Conservation (phyloP, 2,797 vertebrate species). For the Botia kubotai region DNA sequence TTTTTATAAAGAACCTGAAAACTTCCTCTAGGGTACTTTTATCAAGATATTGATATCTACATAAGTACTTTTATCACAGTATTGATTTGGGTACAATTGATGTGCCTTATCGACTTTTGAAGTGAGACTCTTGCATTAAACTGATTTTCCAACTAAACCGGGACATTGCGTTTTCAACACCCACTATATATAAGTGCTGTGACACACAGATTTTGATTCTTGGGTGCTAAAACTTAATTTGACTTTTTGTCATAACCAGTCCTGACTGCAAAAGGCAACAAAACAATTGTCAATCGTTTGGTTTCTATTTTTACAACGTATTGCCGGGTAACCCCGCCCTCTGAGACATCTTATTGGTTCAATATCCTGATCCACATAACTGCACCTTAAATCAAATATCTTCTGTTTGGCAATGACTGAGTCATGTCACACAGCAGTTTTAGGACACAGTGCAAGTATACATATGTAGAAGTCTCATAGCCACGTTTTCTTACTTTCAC, state of each 20-base stretch:
- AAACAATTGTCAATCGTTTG: background rate
- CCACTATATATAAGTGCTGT: conserved; percentile 16
- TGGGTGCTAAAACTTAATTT: background rate
- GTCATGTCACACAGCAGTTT: background rate
- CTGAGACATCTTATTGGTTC: background rate
- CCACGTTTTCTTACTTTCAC: background rate
- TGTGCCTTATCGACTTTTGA: conserved; percentile 42
- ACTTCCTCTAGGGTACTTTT: conserved; percentile 33
- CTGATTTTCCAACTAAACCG: conserved; percentile 11
- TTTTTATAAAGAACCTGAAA: conserved; percentile 18
- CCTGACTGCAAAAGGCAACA: background rate
- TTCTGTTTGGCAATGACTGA: background rate
- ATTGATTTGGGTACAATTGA: conserved; percentile 29
- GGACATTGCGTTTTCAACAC: conserved; percentile 21
- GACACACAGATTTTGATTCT: conserved; percentile 8
- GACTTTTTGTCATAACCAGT: background rate
- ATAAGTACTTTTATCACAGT: conserved; percentile 46
- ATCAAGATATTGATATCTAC: conserved; percentile 38
- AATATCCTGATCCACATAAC: background rate
- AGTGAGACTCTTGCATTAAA: conserved; percentile 33
- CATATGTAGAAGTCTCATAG: background rate
- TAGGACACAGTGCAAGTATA: background rate
- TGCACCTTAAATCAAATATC: background rate
- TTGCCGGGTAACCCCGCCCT: no score
- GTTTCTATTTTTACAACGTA: background rate